Evolutionary conservation across 2,113 vertebrate species (phyloP), one percentile per base, ranked within the genome.

Genomic region (Sphaerodactylus townsendi): DNA sequence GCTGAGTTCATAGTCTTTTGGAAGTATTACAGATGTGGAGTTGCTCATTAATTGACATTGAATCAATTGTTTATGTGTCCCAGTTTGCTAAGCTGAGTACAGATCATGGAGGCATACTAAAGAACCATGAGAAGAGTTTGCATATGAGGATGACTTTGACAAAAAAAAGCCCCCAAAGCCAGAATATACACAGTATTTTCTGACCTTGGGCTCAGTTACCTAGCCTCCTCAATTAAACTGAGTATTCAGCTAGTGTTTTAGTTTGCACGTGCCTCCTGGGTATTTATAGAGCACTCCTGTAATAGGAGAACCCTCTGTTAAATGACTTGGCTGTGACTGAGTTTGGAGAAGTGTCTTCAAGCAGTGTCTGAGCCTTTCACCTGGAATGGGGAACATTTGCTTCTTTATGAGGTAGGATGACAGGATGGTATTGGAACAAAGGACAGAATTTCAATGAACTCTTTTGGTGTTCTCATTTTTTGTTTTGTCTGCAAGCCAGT

Each of bases 191-290:
- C 3, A 13, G 0, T 39, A 28, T 15, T 69, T 2, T 59, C 4
- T 53, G 50, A 0, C 79, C 2, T 4, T 0, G 2, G 65, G 0
- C 5, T 41, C 75, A 3, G n/a, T 13, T 37, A 25, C 48, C 9
- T 91, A 35, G 44, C 81, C 0, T 82, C 13, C 46, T 30, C 10
- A 9, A 7, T 28, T 76, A 4, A 66, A 48, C 11, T 56, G 14
- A 4, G 21, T 35, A 53, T 46, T 10, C 2, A 17, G 1, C 25
- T 71, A 13, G 0, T n/a, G 17, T 73, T 87, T 73, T 9, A 13
- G 11, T 37, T 69, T 50, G 35, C 33, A 64, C 71, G 10, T 71
- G 3, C 64, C 74, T 13, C 13, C 76, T 66, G 50, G 48, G 35
- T 68, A 5, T 25, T 62, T 62, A 28, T 25, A 77, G 76, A 73